phyloP scores from a whole-genome alignment of 2,888 invertebrate species.

The Tillus elongatus region DNA sequence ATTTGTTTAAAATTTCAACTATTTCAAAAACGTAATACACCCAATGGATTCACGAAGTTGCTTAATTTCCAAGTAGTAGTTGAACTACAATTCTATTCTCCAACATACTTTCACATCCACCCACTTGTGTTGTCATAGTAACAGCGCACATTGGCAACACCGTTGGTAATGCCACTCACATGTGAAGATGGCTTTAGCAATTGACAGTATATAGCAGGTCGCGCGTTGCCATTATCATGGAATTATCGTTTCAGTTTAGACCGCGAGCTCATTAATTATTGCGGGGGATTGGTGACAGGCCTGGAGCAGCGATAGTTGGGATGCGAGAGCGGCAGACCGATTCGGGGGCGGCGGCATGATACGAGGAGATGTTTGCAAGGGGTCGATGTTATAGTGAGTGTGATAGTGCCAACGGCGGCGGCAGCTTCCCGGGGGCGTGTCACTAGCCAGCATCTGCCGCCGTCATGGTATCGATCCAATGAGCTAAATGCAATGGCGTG shows the following conservation, averaged over 20 bases:
- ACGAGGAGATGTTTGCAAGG: no score
- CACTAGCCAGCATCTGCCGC: constrained; percentile 29
- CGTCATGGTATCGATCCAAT: constrained; percentile 33
- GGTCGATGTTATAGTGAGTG: no score
- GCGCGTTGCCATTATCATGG: constrained; percentile 47
- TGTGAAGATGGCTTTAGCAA: constrained; percentile 21
- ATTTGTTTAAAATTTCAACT: no score
- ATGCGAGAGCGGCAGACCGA: constrained; percentile 18
- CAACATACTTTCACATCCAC: no score
- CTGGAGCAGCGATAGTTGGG: no score
- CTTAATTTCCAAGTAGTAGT: no score
- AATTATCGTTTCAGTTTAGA: constrained; percentile 44
- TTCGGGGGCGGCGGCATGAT: no score
- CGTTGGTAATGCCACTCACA: background rate
- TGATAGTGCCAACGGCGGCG: background rate
- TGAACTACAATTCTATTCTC: no score
- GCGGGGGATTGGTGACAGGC: constrained; percentile 34
- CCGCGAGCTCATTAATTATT: constrained; percentile 41
- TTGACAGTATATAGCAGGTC: constrained; percentile 36
- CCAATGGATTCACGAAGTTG: no score
- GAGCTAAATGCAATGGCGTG: constrained; percentile 33
- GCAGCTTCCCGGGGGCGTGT: background rate
- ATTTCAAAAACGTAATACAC: no score
- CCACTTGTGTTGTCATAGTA: no score
- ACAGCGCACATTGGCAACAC: no score